Evolutionary conservation across 2,888 invertebrate species (phyloP).

Genomic region (Pterostichus niger): DNA sequence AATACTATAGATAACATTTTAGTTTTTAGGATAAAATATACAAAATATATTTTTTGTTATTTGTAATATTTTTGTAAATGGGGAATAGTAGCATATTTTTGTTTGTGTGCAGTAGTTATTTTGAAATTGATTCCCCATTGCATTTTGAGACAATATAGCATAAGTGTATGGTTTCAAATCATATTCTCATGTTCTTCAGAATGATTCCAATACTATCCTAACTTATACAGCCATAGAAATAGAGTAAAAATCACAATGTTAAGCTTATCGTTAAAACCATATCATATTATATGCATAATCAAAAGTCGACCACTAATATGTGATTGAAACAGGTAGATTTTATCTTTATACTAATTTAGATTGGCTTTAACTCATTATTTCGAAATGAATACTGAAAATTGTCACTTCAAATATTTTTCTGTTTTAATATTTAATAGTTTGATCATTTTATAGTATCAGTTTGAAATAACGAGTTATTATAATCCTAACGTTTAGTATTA

Average conservation of each 20-base stretch:
- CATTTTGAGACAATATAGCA: conserved; percentile 53
- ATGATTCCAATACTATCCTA: not conserved
- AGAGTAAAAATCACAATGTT: conserved; percentile 41
- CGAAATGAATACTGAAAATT: not conserved
- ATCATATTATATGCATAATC: conserved; percentile 60
- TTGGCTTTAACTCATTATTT: conserved; percentile 6
- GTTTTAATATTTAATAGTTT: not conserved
- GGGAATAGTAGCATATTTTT: conserved; percentile 18
- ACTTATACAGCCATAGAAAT: conserved; percentile 19
- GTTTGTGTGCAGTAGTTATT: not conserved
- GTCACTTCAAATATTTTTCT: not conserved
- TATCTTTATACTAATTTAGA: not conserved
- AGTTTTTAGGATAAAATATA: conserved; percentile 19
- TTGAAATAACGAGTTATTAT: not conserved
- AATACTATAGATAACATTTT: too few relatives aligned
- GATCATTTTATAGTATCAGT: not conserved
- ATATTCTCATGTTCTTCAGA: not conserved
- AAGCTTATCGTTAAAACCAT: conserved; percentile 52
- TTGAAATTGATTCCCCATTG: conserved; percentile 31
- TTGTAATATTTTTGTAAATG: conserved; percentile 56
- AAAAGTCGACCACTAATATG: conserved; percentile 62
- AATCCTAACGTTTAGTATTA: conserved; percentile 11
- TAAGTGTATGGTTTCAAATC: conserved; percentile 44
- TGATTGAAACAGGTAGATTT: conserved; percentile 57
- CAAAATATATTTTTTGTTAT: conserved; percentile 39